Evolutionary conservation across 2,113 vertebrate species (phyloP).

Genomic region (Osmerus eperlanus): DNA sequence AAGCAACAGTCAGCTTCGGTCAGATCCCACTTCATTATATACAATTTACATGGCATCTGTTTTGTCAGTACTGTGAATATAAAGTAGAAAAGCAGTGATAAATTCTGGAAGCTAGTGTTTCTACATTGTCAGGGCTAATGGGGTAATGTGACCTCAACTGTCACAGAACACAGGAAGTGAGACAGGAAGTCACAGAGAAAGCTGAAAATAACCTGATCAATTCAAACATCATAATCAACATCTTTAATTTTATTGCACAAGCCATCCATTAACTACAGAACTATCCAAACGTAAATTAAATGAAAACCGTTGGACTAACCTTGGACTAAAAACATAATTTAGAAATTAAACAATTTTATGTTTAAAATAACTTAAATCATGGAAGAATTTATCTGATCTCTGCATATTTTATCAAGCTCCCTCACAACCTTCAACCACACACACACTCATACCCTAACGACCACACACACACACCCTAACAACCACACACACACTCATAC

Average conservation of each 20-base stretch:
- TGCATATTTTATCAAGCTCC: slow-evolving; percentile 44
- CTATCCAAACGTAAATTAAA: slow-evolving; percentile 52
- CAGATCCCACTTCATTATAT: slow-evolving; percentile 80
- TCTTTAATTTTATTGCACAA: slow-evolving; percentile 87
- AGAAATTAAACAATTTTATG: slow-evolving; percentile 46
- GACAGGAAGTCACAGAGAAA: slow-evolving; percentile 44
- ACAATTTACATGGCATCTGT: slow-evolving; percentile 85
- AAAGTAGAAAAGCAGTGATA: slow-evolving; percentile 85
- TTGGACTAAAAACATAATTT: slow-evolving; percentile 47
- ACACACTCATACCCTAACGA: background rate
- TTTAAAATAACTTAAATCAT: slow-evolving; percentile 40
- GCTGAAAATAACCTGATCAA: slow-evolving; percentile 51
- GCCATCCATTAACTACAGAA: slow-evolving; percentile 49
- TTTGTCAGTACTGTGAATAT: slow-evolving; percentile 79
- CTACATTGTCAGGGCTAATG: slow-evolving; percentile 61
- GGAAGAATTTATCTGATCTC: slow-evolving; percentile 53
- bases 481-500: background rate
- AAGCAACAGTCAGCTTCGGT: slow-evolving; percentile 78
- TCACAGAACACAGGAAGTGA: slow-evolving; percentile 59
- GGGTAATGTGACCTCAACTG: slow-evolving; percentile 44
- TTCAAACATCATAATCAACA: slow-evolving; percentile 43
- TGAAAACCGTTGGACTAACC: slow-evolving; percentile 36
- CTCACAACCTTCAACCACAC: slow-evolving; percentile 47
- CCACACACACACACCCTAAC: slow-evolving; percentile 5
- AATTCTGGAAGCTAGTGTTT: slow-evolving; percentile 76